Evolutionary conservation across 2,113 vertebrate species (phyloP), one percentile per base, ranked within the genome.

Genomic region (Gambusia affinis): DNA sequence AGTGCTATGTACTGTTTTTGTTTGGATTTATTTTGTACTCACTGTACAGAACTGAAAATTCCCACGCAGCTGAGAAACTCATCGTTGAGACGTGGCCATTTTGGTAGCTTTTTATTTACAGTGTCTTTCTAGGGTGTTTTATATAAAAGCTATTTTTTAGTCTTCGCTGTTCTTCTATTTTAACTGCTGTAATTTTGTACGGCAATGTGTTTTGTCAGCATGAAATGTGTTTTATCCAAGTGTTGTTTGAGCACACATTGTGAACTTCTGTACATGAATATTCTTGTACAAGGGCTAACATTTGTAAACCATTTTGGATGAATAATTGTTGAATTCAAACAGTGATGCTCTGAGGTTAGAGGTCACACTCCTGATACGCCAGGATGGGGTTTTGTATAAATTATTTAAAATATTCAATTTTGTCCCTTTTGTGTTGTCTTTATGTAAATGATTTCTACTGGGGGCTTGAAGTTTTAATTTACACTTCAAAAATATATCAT

Each of bases 1-100:
- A 94, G 95, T 95, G 94, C 93, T 93, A 90, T 93, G 92, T 95
- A 93, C 87, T 85, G 92, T 94, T 94, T 92, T 94, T 92, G 89
- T 92, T 57, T 92, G 82, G 88, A 87, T 86, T 86, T 90, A 86
- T 64, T 86, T 80, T 63, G 70, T 77, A 83, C 76, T 86, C 76
- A 82, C 72, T 92, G 92, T 93, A 94, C 91, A 93, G 85, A 92
- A 92, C 86, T 86, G 83, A 90, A 77, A 89, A 87, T 75, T 62
- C 67, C 66, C 67, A 64, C 64, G 47, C 79, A 76, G 73, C 75
- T 85, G 78, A 85, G 79, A 86, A 90, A 88, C 70, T 82, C 78
- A 85, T 74, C 64, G 81, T 78, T 74, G 81, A 85, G 90, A 92
- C 92, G 91, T 93, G 81, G 17, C 81, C 88, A 87, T 93, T 93